Conservation (phyloP, 1,140 invertebrate species). For the Caenorhabditis remanei region DNA sequence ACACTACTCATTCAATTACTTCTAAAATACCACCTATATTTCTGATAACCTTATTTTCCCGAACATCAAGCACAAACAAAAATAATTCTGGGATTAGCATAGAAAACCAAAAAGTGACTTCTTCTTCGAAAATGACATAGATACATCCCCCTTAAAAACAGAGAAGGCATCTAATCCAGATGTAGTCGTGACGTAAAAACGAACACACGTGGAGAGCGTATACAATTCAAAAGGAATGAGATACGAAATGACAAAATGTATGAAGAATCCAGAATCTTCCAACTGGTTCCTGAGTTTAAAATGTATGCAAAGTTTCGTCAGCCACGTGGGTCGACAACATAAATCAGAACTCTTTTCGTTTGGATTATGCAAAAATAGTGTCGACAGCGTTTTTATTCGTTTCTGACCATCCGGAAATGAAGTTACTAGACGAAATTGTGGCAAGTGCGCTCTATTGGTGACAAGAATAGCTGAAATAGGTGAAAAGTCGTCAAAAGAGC, state of each 20-base stretch:
- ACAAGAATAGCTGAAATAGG: no score
- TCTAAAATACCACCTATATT: no score
- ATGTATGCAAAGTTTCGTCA: constrained; percentile 33
- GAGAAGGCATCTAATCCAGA: background rate
- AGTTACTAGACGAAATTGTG: no score
- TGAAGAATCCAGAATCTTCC: constrained; percentile 4
- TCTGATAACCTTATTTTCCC: background rate
- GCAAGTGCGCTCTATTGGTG: no score
- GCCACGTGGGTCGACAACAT: constrained; percentile 7
- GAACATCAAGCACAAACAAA: no score
- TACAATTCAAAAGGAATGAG: background rate
- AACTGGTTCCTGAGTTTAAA: background rate
- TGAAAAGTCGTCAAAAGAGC: no score
- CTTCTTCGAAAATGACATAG: constrained; percentile 9
- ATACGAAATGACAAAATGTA: background rate
- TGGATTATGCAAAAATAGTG: background rate
- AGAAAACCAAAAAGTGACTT: constrained; percentile 3
- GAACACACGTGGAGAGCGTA: background rate
- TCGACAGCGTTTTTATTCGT: background rate
- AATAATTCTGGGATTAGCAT: background rate
- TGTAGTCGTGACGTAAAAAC: constrained; percentile 26
- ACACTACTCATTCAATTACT: no score
- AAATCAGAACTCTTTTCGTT: background rate
- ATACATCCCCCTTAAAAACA: constrained; percentile 29
- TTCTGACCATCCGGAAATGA: no score